phyloP scores from a whole-genome alignment of 2,797 vertebrate genomes.

The Glyptemys insculpta region DNA sequence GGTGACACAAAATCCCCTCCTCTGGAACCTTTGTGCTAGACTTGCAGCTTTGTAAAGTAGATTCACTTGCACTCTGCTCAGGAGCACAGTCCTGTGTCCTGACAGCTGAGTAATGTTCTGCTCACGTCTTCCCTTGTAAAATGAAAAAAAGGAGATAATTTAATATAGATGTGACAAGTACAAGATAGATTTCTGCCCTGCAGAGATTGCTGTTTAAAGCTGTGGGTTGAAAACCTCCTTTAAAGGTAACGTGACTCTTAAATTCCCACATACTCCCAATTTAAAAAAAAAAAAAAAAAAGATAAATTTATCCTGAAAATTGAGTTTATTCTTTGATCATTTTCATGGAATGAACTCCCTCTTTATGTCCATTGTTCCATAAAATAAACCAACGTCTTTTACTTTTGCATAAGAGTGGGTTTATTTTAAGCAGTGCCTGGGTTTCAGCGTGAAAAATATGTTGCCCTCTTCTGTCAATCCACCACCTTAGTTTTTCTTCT shows the following conservation, averaged over 20 bases:
- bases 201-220: conserved; percentile 54
- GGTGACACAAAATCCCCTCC: conserved; percentile 55
- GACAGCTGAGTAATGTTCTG: conserved; percentile 73
- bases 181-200: conserved; percentile 67
- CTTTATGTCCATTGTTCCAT: not conserved
- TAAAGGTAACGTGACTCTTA: conserved; percentile 32
- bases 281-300: not conserved
- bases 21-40: conserved; percentile 50
- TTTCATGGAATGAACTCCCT: not conserved
- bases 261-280: not conserved
- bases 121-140: conserved; percentile 74
- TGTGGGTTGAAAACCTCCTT: conserved; percentile 42
- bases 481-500: not conserved
- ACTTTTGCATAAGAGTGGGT: conserved; percentile 5
- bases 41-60: conserved; percentile 26
- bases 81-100: conserved; percentile 49
- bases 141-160: conserved; percentile 77
- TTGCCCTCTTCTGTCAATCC: not conserved
- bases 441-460: not conserved
- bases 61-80: conserved; percentile 40
- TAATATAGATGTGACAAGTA: conserved; percentile 73
- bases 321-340: conserved; percentile 33
- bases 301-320: not conserved
- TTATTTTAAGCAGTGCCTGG: not conserved
- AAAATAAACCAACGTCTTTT: conserved; percentile 1